Evolutionary conservation across 2,113 vertebrate genomes (phyloP).

Genomic region (Pachypanchax playfairii): DNA sequence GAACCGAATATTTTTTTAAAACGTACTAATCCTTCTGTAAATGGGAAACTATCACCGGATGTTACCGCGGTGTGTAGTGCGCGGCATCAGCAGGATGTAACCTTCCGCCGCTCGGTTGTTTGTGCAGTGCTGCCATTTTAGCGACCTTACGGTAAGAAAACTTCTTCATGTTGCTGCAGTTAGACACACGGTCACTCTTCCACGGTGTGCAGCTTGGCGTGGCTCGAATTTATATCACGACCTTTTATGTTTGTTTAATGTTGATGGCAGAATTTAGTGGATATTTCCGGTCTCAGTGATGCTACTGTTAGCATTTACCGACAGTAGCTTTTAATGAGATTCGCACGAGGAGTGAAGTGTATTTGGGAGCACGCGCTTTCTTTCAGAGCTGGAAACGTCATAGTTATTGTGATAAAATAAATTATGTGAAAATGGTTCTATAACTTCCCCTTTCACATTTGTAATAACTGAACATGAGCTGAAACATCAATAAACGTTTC

Average conservation of each 20-base stretch:
- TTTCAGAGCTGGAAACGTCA: too few relatives aligned
- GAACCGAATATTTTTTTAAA: too few relatives aligned
- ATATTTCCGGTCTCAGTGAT: constrained; percentile 11
- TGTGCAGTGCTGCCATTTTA: constrained; percentile 83
- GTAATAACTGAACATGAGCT: too few relatives aligned
- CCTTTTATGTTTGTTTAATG: not conserved
- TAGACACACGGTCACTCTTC: not conserved
- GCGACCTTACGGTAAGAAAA: constrained; percentile 84
- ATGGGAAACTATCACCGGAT: constrained; percentile 37
- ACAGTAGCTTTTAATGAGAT: not conserved
- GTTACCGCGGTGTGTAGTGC: constrained; percentile 13
- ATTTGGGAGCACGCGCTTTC: too few relatives aligned
- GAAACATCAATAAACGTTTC: too few relatives aligned
- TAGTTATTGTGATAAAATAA: too few relatives aligned
- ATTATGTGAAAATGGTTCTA: too few relatives aligned
- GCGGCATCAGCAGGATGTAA: constrained; percentile 74
- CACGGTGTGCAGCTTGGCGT: not conserved
- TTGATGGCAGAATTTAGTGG: not conserved
- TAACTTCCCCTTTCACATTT: too few relatives aligned
- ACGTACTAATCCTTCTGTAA: too few relatives aligned
- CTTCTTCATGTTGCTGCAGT: constrained; percentile 37
- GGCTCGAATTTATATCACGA: fast-evolving
- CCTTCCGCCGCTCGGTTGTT: constrained; percentile 56
- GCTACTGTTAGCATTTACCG: constrained; percentile 44
- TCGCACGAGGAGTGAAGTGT: too few relatives aligned